Percentiles rank a stretch among this genome's conserved stretches.
Evolutionary conservation across 1,140 invertebrate species (phyloP).

Genomic region (Artemia franciscana): DNA sequence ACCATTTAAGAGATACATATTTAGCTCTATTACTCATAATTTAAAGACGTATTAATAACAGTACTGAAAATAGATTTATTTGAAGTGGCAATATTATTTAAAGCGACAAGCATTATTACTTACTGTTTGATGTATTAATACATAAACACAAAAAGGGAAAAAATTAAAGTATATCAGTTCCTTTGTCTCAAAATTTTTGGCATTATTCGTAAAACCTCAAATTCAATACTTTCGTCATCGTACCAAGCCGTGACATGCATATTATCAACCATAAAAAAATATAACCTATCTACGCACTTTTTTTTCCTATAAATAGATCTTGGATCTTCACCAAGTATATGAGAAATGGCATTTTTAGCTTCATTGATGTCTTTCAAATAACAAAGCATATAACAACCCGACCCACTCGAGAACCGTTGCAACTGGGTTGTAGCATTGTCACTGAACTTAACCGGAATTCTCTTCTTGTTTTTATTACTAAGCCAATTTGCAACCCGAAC

Average conservation of each 20-base stretch:
- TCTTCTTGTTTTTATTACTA: constrained; percentile 10
- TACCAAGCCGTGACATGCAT: constrained; percentile 24
- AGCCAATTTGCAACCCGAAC: constrained; percentile 15
- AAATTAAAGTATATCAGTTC: too few relatives aligned
- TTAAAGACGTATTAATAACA: too few relatives aligned
- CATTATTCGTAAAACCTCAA: constrained; percentile 18
- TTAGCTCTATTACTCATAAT: too few relatives aligned
- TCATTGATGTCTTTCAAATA: constrained; percentile 15
- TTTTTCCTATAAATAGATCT: constrained; percentile 43
- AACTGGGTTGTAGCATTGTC: constrained; percentile 36
- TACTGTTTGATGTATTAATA: too few relatives aligned
- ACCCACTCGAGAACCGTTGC: constrained; percentile 1
- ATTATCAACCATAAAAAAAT: constrained; percentile 21
- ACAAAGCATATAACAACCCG: background rate
- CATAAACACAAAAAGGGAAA: too few relatives aligned
- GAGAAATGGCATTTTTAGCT: constrained; percentile 33
- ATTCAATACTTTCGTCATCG: constrained; percentile 15
- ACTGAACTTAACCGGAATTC: constrained; percentile 26
- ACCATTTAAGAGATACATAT: too few relatives aligned
- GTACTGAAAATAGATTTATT: too few relatives aligned
- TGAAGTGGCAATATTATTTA: too few relatives aligned
- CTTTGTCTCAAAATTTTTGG: background rate
- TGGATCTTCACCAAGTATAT: constrained; percentile 56
- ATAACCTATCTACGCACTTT: constrained; percentile 19
- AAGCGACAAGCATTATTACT: too few relatives aligned